A percentile compares a stretch with the other conserved stretches of the same genome.
Conservation (phyloP, 2,888 invertebrate species). For the Patella caerulea region DNA sequence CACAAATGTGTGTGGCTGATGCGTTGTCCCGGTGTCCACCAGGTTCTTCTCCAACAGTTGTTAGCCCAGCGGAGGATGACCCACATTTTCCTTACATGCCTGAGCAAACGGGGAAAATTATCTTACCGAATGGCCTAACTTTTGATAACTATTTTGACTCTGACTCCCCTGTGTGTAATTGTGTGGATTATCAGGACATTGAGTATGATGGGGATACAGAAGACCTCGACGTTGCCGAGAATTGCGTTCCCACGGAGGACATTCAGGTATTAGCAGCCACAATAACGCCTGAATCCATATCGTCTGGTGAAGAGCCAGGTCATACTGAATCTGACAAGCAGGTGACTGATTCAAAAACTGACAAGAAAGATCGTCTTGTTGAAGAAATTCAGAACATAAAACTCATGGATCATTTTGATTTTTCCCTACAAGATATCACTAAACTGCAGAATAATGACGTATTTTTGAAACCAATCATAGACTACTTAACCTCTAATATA, state of each 20-base stretch:
- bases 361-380: too few species aligned
- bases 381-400: not conserved
- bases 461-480: not conserved
- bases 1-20: not conserved
- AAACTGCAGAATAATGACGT: slow-evolving; percentile 15
- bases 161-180: too few species aligned
- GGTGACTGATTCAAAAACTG: too few species aligned
- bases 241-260: too few species aligned
- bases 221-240: not conserved
- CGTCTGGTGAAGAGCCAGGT: too few species aligned
- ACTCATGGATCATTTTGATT: not conserved
- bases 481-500: slow-evolving; percentile 13
- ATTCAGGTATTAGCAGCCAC: too few species aligned
- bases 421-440: not conserved
- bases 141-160: too few species aligned
- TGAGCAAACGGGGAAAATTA: slow-evolving; percentile 7
- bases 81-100: slow-evolving; percentile 18
- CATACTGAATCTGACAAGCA: too few species aligned
- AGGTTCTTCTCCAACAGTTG: not conserved
- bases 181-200: not conserved
- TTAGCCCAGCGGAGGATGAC: slow-evolving; percentile 21
- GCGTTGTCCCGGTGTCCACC: slow-evolving; percentile 9
- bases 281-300: too few species aligned
- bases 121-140: not conserved
- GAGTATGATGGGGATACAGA: not conserved